Evolutionary conservation across 2,888 invertebrate genomes (phyloP), one percentile per base, ranked within the genome.

Genomic region (Drosophila macrothrix): DNA sequence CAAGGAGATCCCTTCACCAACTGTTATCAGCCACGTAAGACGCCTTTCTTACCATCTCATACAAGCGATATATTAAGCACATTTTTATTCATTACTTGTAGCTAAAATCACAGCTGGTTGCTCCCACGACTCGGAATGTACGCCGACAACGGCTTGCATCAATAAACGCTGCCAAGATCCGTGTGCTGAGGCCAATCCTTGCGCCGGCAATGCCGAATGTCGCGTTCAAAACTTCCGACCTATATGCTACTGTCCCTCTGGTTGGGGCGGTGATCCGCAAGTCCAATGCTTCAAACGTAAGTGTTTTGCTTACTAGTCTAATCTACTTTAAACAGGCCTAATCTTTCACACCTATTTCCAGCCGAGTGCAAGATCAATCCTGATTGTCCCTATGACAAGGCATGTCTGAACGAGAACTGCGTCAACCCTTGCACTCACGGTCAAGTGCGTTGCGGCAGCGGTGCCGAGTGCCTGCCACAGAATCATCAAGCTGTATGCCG

Each of bases 251-350:
- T 98, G 98, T 92, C 97, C 97, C 25, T 95, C 96, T 58, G 97
- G 96, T 76, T 97, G 97, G 94, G 97, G 97, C 61, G 98, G 98
- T 73, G 97, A 98, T 93, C 98, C 98, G 39, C 96, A 97, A 93
- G 93, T 96, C 29, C 95, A 95, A 77, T 98, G 98, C 91, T 97
- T 96, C 92, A 97, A 96, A 95, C 97, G 98, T 98, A 94, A 95
- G 96, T 94, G 19, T 3, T 19, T 22, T 14, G 3, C 25, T 10
- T 22, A 39, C 28, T 0, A 25, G 5, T 12, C 22, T 9, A 46
- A 4, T 37, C 0, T 28, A 33, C 0, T 1, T 7, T 19, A 41
- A 5, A 0, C 31, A 58, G 3, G 10, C 6, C 28, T 16, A 49
- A 63, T 29, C 4, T 0, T 53, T 4, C 28, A 4, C 5, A 12